Evolutionary conservation across 2,113 vertebrate species (phyloP).

Genomic region (Agelaius phoeniceus): DNA sequence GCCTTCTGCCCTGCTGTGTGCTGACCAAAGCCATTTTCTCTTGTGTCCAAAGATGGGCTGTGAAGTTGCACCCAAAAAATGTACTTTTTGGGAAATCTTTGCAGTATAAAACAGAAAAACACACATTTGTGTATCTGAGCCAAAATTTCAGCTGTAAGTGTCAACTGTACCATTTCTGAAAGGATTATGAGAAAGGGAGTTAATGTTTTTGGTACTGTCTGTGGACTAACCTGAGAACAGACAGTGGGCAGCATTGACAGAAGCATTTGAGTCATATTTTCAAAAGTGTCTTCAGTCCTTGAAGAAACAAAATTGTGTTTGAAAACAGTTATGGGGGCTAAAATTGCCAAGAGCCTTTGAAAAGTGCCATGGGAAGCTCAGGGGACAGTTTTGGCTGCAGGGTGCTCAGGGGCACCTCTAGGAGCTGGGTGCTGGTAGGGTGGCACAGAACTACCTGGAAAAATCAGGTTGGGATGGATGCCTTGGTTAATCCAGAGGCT

Average conservation of each 20-base stretch:
- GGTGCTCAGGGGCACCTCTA: rapidly evolving
- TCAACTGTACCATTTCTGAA: background rate
- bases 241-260: background rate
- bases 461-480: rapidly evolving
- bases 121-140: background rate
- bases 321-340: background rate
- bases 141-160: background rate
- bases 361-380: rapidly evolving
- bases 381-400: background rate
- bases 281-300: background rate
- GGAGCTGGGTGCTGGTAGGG: background rate
- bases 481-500: background rate
- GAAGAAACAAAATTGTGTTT: background rate
- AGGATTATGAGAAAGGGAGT: background rate
- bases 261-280: background rate
- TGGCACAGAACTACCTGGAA: background rate
- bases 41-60: background rate
- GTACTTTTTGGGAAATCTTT: background rate
- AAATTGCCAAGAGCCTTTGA: rapidly evolving
- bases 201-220: background rate
- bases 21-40: background rate
- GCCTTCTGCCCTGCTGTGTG: background rate
- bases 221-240: background rate
- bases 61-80: background rate
- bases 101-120: background rate